phyloP scores from a whole-genome alignment of 2,888 invertebrate species.

The Melinaea marsaeus region DNA sequence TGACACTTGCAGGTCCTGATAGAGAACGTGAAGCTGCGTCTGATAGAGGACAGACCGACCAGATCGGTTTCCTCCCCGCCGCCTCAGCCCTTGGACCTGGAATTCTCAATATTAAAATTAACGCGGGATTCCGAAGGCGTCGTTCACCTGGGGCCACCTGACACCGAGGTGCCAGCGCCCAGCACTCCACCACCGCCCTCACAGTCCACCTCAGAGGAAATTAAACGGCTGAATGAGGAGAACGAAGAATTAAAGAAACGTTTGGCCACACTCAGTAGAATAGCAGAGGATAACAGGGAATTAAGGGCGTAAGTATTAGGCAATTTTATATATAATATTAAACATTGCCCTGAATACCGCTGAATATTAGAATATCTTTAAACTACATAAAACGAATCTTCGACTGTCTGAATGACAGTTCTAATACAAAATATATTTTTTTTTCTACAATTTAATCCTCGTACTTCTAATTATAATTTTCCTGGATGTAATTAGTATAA shows the following conservation, averaged over 20 bases:
- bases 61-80: constrained; percentile 88
- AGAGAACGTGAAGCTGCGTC: constrained; percentile 85
- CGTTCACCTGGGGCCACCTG: constrained; percentile 82
- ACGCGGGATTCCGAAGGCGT: constrained; percentile 85
- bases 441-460: no score
- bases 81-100: constrained; percentile 86
- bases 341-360: not conserved
- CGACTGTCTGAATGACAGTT: no score
- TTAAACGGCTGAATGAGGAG: constrained; percentile 59
- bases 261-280: constrained; percentile 67
- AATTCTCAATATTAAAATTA: constrained; percentile 83
- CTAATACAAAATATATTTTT: no score
- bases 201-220: constrained; percentile 58
- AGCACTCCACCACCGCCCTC: constrained; percentile 66
- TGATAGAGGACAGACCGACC: constrained; percentile 90
- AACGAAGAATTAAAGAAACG: constrained; percentile 73
- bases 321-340: not conserved
- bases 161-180: constrained; percentile 49
- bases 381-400: no score
- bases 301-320: constrained; percentile 64
- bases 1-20: constrained; percentile 78
- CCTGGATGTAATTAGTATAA: no score
- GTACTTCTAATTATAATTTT: no score
- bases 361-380: not conserved
- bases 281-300: constrained; percentile 76